phyloP scores from a whole-genome alignment of 1,140 invertebrate genomes.

The Drosophila hydei region DNA sequence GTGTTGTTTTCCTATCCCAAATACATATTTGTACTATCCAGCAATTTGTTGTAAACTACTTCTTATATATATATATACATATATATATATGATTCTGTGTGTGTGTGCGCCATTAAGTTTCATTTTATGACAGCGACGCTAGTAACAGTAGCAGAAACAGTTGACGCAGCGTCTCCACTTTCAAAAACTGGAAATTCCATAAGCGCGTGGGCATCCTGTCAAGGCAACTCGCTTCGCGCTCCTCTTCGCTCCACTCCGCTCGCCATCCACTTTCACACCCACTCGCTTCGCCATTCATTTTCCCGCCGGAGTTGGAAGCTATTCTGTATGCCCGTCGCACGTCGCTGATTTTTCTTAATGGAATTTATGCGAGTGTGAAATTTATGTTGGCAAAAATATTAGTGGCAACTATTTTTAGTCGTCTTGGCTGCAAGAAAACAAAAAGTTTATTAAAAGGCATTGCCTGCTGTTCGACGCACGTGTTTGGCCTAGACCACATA shows the following conservation, averaged over 20 bases:
- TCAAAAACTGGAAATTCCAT: conserved; percentile 63
- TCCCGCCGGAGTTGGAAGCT: conserved; percentile 22
- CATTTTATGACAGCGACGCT: conserved; percentile 75
- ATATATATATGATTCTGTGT: conserved; percentile 19
- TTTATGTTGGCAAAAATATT: conserved; percentile 71
- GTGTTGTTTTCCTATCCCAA: conserved; percentile 76
- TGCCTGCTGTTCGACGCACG: conserved; percentile 32
- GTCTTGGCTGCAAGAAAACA: neutral
- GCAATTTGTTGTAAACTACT: conserved; percentile 71
- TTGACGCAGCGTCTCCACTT: conserved; percentile 78
- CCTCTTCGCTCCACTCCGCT: conserved; percentile 7
- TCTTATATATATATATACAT: conserved; percentile 3
- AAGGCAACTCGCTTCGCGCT: conserved; percentile 24
- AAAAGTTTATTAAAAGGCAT: conserved; percentile 36
- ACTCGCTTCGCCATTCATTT: conserved; percentile 1
- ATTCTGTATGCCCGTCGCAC: conserved; percentile 73
- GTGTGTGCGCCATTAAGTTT: conserved; percentile 70
- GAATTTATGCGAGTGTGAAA: conserved; percentile 81
- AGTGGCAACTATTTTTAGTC: conserved; percentile 73
- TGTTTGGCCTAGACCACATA: conserved; percentile 13
- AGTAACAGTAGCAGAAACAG: conserved; percentile 62
- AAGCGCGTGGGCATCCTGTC: conserved; percentile 55
- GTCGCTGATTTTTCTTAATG: conserved; percentile 81
- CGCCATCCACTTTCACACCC: neutral
- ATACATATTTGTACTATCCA: conserved; percentile 71